Conservation (phyloP, 1,140 invertebrate genomes). For the Scaptodrosophila lebanonensis region DNA sequence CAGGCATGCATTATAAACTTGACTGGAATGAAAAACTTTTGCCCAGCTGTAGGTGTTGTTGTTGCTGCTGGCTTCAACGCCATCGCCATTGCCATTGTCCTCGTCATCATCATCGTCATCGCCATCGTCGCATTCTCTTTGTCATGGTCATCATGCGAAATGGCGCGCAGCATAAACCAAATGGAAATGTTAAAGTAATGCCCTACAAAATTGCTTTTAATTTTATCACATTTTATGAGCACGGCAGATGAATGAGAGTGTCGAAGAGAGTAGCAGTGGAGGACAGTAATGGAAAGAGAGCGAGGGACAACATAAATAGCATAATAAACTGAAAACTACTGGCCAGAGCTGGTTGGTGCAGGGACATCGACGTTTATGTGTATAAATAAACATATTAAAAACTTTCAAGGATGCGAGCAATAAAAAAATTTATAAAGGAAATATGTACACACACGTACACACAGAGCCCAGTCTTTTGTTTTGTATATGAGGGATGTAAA, state of each 20-base stretch:
- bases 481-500: conserved; percentile 19
- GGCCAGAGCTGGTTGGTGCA: too few species aligned
- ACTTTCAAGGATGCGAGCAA: conserved; percentile 59
- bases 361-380: conserved; percentile 45
- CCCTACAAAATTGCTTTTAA: conserved; percentile 64
- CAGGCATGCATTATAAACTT: too few species aligned
- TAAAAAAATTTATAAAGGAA: conserved; percentile 39
- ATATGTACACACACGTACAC: background rate
- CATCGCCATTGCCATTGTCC: too few species aligned
- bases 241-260: conserved; percentile 22
- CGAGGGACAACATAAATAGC: background rate
- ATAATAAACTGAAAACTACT: background rate
- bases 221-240: conserved; percentile 60
- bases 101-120: too few species aligned
- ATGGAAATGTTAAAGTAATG: conserved; percentile 41
- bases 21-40: too few species aligned
- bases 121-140: too few species aligned
- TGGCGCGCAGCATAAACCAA: too few species aligned
- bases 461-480: conserved; percentile 12
- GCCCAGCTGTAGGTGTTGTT: too few species aligned
- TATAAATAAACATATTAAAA: conserved; percentile 70
- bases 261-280: background rate
- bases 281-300: background rate
- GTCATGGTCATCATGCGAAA: too few species aligned
- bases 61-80: too few species aligned